Percentiles rank a stretch among this genome's conserved stretches.
phyloP scores from a whole-genome alignment of 1,140 invertebrate genomes.

The Neotoxoptera formosana region DNA sequence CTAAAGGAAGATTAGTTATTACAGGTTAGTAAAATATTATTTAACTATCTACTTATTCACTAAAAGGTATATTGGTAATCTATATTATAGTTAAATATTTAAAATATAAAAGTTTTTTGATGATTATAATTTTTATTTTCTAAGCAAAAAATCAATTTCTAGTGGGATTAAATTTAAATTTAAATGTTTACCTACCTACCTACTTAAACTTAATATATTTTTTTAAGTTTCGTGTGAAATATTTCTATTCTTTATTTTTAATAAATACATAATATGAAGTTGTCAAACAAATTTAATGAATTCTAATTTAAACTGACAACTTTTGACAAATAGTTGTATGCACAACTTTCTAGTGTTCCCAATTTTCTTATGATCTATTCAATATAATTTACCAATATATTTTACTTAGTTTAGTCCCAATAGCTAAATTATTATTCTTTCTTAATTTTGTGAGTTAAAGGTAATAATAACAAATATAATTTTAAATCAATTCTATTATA shows the following conservation, averaged over 20 bases:
- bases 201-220: background rate
- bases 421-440: conserved; percentile 31
- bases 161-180: background rate
- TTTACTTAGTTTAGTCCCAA: conserved; percentile 1
- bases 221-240: background rate
- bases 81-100: background rate
- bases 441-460: background rate
- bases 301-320: background rate
- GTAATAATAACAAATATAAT: background rate
- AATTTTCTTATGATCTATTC: background rate
- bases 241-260: background rate
- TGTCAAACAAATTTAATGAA: background rate
- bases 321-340: background rate
- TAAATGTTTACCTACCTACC: background rate
- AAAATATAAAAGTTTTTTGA: background rate
- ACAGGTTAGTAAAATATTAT: conserved; percentile 74
- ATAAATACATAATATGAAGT: background rate
- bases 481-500: background rate
- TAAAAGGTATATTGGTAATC: conserved; percentile 34
- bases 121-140: background rate
- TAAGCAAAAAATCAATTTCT: background rate
- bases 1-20: conserved; percentile 92
- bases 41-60: background rate
- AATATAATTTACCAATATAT: conserved; percentile 41
- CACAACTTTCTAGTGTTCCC: background rate